A percentile compares a stretch with the other conserved stretches of the same genome.
These are phyloP conservation scores for Anableps anableps DNA, from an alignment of 2,797 vertebrate genomes.

Conservation along the genomic window DNA sequence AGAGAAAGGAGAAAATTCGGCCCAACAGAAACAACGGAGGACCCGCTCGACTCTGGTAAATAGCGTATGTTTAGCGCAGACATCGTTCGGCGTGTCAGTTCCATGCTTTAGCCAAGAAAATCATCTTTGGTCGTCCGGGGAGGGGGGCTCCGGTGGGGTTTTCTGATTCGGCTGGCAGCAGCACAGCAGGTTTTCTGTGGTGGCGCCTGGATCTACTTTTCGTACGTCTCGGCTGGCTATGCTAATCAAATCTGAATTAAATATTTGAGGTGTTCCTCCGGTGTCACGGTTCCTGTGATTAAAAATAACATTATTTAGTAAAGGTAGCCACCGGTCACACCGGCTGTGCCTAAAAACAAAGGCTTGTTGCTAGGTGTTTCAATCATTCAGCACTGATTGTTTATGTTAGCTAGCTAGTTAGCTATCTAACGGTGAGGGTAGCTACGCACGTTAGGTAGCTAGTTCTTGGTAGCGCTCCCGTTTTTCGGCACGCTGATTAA, in stretches of 20 bases:
- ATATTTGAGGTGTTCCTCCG: conserved; percentile 22
- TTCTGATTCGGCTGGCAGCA: conserved; percentile 73
- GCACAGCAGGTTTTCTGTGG: conserved; percentile 71
- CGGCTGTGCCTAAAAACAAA: rapidly evolving
- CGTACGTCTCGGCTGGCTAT: conserved; percentile 66
- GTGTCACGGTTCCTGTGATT: conserved; percentile 10
- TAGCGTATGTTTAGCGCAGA: not conserved
- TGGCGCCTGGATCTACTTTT: conserved; percentile 79
- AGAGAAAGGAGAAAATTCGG: conserved; percentile 52
- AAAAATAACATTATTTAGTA: not conserved
- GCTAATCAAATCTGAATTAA: conserved; percentile 62
- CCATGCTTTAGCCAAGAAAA: conserved; percentile 47
- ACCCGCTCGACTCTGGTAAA: conserved; percentile 74
- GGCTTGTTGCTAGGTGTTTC: conserved; percentile 1
- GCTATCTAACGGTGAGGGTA: conserved; percentile 61
- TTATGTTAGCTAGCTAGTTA: conserved; percentile 78
- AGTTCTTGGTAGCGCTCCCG: conserved; percentile 8
- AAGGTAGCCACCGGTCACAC: too few relatives aligned
- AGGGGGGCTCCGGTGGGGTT: conserved; percentile 73
- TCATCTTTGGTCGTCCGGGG: conserved; percentile 58
- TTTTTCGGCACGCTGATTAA: not conserved
- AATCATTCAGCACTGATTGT: conserved; percentile 64
- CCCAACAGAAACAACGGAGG: conserved; percentile 70
- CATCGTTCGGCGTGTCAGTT: conserved; percentile 10
- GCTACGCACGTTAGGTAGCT: conserved; percentile 54